These are phyloP conservation scores for Tipula confusa DNA, from an alignment of 2,888 invertebrate genomes.

Conservation along the genomic window DNA sequence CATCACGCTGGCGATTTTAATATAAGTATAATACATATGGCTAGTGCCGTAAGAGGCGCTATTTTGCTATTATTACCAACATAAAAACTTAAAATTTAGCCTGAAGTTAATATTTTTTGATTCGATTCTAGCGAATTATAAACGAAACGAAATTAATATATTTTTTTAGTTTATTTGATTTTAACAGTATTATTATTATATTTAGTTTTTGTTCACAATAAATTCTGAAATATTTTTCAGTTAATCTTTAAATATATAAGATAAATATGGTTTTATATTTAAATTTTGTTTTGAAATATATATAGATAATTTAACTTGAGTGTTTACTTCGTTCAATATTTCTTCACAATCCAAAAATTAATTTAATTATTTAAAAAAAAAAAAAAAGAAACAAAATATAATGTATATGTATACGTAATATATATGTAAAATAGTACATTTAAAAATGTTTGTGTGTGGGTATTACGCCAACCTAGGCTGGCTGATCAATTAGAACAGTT, in stretches of 20 bases:
- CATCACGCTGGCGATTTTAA: no score
- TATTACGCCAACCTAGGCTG: not conserved
- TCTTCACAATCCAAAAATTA: not conserved
- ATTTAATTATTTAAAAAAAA: not conserved
- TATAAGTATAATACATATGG: no score
- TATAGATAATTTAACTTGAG: no score
- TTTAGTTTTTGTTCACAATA: not conserved
- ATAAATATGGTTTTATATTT: no score
- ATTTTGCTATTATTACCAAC: no score
- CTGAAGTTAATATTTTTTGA: not conserved
- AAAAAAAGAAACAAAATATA: not conserved
- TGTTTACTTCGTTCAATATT: not conserved
- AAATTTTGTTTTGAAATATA: no score
- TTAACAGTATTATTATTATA: not conserved
- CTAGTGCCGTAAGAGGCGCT: no score
- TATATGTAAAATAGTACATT: not conserved
- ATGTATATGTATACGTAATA: not conserved
- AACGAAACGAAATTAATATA: not conserved
- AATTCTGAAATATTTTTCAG: not conserved
- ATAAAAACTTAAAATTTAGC: no score
- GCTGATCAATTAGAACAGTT: not conserved
- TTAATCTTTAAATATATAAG: not conserved
- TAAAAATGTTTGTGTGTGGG: not conserved
- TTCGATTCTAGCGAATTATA: not conserved
- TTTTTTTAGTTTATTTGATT: not conserved